phyloP scores from a whole-genome alignment of 2,888 invertebrate species.

The Dexiosoma caninum region DNA sequence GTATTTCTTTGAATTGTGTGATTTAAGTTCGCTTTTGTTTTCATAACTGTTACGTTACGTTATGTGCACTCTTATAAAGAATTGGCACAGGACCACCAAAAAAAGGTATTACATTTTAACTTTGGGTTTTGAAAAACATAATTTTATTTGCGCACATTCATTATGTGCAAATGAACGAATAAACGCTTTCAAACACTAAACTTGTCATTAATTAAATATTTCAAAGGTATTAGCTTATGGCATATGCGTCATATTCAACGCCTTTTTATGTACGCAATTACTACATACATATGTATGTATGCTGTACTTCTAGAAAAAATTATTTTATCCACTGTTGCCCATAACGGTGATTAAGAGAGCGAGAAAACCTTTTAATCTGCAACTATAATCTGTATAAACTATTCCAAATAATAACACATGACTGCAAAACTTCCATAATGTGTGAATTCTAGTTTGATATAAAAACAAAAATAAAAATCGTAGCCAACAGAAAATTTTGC shows the following conservation, averaged over 20 bases:
- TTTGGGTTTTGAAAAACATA: background rate
- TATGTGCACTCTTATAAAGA: background rate
- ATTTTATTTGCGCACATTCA: too few species aligned
- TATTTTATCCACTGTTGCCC: constrained; percentile 38
- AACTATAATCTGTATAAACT: constrained; percentile 53
- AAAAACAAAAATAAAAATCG: too few species aligned
- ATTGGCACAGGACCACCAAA: background rate
- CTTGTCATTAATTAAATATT: constrained; percentile 44
- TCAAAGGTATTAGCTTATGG: constrained; percentile 28
- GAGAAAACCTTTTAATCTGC: constrained; percentile 41
- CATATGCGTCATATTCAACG: constrained; percentile 33
- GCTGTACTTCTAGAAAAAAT: background rate
- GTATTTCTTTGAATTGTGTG: constrained; percentile 28
- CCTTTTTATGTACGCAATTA: constrained; percentile 2
- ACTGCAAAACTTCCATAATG: constrained; percentile 46
- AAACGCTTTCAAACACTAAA: constrained; percentile 47
- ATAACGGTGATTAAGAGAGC: constrained; percentile 5
- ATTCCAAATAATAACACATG: constrained; percentile 63
- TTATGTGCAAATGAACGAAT: constrained; percentile 22
- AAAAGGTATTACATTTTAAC: constrained; percentile 16
- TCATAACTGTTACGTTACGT: background rate
- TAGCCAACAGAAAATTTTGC: constrained; percentile 45
- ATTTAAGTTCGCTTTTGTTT: background rate
- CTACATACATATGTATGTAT: too few species aligned
- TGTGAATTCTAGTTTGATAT: constrained; percentile 9